phyloP scores from a whole-genome alignment of 2,888 invertebrate species.

The Synergus laeviventris region DNA sequence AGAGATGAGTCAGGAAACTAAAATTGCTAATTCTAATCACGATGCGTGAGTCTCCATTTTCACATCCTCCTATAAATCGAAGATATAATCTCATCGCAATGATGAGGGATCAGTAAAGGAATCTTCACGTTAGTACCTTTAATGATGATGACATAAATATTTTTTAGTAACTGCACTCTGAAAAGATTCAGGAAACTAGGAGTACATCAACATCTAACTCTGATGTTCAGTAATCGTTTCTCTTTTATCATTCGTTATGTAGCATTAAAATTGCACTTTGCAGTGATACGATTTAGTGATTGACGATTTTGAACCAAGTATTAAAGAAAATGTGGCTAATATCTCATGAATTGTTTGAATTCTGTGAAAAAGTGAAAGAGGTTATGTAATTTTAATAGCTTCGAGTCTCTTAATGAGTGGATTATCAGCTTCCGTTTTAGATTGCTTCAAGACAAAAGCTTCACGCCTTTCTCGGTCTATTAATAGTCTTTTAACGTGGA shows the following conservation, averaged over 20 bases:
- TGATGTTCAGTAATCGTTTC: neutral
- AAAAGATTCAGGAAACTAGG: neutral
- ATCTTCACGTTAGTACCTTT: conserved; percentile 10
- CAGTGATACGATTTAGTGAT: neutral
- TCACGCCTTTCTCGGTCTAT: neutral
- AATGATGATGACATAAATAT: conserved; percentile 27
- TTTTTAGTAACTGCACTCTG: conserved; percentile 10
- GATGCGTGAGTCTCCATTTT: conserved; percentile 26
- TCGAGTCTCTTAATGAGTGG: neutral
- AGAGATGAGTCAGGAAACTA: conserved; percentile 27
- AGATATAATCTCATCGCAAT: conserved; percentile 26
- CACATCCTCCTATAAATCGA: conserved; percentile 35
- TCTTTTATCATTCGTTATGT: neutral
- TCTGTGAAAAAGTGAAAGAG: neutral
- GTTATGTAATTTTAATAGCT: neutral
- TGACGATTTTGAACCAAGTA: neutral
- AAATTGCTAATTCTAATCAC: conserved; percentile 35
- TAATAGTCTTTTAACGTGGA: conserved; percentile 14
- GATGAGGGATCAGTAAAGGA: conserved; percentile 22
- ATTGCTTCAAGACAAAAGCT: neutral
- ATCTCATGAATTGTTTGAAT: neutral
- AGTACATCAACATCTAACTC: neutral
- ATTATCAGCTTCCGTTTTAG: conserved; percentile 1
- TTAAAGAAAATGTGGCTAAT: too few species aligned
- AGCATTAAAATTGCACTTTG: neutral